phyloP scores from a whole-genome alignment of 2,888 invertebrate genomes.

The Ashinkailepas kermadecensis region DNA sequence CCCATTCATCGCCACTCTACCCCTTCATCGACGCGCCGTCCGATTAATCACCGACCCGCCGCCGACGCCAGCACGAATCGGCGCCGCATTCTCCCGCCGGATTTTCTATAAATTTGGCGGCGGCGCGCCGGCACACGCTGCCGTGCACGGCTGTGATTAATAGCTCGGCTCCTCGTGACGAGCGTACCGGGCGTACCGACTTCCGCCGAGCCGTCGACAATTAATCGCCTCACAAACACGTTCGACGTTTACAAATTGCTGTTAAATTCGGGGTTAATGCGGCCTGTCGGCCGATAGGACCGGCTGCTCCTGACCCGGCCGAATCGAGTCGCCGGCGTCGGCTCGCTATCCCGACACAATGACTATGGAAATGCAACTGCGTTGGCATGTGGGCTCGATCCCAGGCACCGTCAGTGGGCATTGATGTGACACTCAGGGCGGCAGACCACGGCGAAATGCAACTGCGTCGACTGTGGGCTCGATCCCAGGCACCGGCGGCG shows the following conservation, averaged over 20 bases:
- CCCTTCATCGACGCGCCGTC: background rate
- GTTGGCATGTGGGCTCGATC: no score
- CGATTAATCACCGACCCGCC: background rate
- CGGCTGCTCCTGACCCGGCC: no score
- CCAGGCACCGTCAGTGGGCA: no score
- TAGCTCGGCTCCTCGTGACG: background rate
- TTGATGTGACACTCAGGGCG: no score
- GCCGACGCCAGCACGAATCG: background rate
- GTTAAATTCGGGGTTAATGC: constrained; percentile 22
- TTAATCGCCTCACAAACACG: constrained; percentile 11
- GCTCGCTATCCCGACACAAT: no score
- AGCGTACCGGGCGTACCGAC: background rate
- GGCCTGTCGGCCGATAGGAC: background rate
- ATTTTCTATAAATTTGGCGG: background rate
- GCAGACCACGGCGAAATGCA: no score
- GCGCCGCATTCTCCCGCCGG: background rate
- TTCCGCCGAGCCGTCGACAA: background rate
- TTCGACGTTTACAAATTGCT: constrained; percentile 20
- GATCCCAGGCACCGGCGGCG: no score
- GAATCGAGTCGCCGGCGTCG: no score
- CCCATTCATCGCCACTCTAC: background rate
- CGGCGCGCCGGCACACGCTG: background rate
- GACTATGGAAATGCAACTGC: no score
- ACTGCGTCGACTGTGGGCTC: no score
- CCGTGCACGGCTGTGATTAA: background rate